A percentile compares a stretch with the other conserved stretches of the same genome.
These are phyloP conservation scores for Pomacea maculata DNA, from an alignment of 1,140 invertebrate genomes.

Conservation along the genomic window DNA sequence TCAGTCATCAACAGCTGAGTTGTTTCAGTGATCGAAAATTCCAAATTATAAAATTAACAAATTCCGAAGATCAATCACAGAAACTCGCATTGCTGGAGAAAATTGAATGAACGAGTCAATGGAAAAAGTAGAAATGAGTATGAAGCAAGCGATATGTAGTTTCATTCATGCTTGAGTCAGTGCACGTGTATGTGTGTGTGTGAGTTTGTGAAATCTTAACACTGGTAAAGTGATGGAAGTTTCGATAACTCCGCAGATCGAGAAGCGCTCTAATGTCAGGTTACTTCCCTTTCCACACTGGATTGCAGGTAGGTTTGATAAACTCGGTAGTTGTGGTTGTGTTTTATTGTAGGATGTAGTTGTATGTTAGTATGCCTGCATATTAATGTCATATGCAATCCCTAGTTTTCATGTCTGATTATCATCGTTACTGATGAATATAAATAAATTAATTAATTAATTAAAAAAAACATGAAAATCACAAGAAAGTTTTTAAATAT, in stretches of 20 bases:
- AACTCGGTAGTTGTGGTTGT: too few relatives aligned
- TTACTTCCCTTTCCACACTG: slow-evolving; percentile 6
- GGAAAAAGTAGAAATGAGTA: not conserved
- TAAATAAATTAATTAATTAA: too few relatives aligned
- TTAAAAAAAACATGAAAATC: too few relatives aligned
- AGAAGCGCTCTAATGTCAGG: slow-evolving; percentile 14
- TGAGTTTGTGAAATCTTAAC: not conserved
- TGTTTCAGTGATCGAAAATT: too few relatives aligned
- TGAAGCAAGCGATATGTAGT: not conserved
- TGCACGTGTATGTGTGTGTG: slow-evolving; percentile 5
- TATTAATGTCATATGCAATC: too few relatives aligned
- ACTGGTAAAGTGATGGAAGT: not conserved
- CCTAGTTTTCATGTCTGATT: too few relatives aligned
- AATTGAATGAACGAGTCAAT: not conserved
- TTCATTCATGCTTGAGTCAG: not conserved
- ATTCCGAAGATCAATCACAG: not conserved
- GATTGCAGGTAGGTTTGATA: not conserved
- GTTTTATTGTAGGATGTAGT: too few relatives aligned
- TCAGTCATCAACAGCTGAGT: not conserved
- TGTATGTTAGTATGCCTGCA: too few relatives aligned
- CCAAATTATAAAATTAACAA: not conserved
- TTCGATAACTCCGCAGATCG: not conserved
- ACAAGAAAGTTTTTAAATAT: too few relatives aligned
- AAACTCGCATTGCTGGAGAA: not conserved
- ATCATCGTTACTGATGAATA: too few relatives aligned